These are phyloP conservation scores for Vespertilio murinus DNA, from an alignment of 2,797 vertebrate genomes.

Conservation along the genomic window DNA sequence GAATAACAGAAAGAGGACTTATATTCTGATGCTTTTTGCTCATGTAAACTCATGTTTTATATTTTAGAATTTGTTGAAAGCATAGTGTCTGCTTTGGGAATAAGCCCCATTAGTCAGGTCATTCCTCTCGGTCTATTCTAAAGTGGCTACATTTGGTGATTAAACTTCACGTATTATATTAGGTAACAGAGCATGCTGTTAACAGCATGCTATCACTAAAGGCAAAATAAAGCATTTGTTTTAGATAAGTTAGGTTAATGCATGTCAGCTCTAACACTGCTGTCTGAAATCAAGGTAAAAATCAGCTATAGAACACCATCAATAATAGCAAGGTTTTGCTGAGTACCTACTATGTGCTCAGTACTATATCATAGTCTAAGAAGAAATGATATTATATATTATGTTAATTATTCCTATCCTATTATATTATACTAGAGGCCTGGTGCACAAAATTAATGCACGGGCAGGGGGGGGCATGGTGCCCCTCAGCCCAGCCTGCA, in stretches of 20 bases:
- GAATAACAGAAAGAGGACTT: constrained; percentile 64
- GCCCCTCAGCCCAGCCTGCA: no score
- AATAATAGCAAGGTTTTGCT: background rate
- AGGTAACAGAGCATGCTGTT: constrained; percentile 64
- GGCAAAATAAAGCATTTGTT: constrained; percentile 59
- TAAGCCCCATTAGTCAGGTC: constrained; percentile 69
- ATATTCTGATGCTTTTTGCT: constrained; percentile 38
- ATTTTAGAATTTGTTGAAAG: constrained; percentile 73
- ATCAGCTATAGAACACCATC: background rate
- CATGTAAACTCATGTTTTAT: constrained; percentile 57
- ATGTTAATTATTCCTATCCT: background rate
- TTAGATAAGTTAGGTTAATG: constrained; percentile 47
- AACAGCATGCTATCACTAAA: constrained; percentile 59
- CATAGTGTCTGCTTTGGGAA: constrained; percentile 53
- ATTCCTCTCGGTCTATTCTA: constrained; percentile 65
- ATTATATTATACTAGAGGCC: background rate
- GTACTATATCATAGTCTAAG: background rate
- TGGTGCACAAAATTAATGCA: no score
- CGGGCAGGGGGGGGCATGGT: accelerated
- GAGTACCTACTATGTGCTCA: background rate
- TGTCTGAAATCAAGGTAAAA: constrained; percentile 26
- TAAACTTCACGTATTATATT: constrained; percentile 69
- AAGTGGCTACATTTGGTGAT: constrained; percentile 66
- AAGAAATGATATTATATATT: background rate
- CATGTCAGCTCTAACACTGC: background rate